Percentiles rank a stretch among this genome's conserved stretches.
These are phyloP conservation scores for Dermatemys mawii DNA, from an alignment of 2,113 vertebrate species.

Conservation along the genomic window DNA sequence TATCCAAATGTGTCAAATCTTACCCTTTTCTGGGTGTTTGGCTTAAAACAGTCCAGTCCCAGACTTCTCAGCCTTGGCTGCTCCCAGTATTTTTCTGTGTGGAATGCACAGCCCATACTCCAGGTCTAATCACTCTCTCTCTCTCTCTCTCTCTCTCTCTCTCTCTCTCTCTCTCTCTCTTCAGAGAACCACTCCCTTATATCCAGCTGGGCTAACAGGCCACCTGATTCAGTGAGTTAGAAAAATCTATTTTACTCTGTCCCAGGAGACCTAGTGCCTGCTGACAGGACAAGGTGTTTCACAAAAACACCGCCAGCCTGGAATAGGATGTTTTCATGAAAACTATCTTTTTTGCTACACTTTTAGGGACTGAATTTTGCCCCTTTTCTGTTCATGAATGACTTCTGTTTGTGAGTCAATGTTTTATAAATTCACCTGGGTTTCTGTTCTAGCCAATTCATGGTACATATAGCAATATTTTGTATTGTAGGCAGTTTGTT, in stretches of 20 bases:
- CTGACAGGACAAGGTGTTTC: neutral
- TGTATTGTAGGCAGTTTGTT: neutral
- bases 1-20: neutral
- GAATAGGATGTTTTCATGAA: neutral
- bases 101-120: neutral
- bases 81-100: neutral
- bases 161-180: neutral
- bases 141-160: neutral
- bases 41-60: neutral
- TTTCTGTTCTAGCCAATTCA: neutral
- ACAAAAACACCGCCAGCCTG: neutral
- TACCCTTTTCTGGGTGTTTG: neutral
- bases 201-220: neutral
- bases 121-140: neutral
- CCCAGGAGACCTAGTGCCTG: neutral
- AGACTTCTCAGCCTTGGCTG: neutral
- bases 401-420: too few species aligned
- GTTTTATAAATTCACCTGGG: too few species aligned
- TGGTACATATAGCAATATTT: neutral
- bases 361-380: neutral
- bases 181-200: neutral
- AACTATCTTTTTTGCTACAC: neutral
- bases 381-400: neutral
- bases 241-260: fast-evolving
- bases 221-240: neutral